These are phyloP conservation scores for Rhodophaea formosa DNA, from an alignment of 2,888 invertebrate genomes.

Conservation along the genomic window DNA sequence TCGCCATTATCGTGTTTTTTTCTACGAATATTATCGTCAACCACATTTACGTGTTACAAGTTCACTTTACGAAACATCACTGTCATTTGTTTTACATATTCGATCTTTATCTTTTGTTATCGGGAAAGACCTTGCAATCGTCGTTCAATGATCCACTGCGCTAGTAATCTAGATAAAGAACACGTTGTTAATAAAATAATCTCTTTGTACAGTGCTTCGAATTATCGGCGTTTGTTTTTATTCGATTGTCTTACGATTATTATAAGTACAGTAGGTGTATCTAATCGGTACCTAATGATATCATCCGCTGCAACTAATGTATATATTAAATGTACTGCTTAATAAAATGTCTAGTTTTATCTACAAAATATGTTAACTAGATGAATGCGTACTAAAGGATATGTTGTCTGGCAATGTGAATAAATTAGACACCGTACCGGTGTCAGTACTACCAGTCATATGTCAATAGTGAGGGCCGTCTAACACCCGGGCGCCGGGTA, in stretches of 20 bases:
- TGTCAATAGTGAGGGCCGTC: too few relatives aligned
- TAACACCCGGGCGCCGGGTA: too few relatives aligned
- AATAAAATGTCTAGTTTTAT: too few relatives aligned
- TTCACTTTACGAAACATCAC: slow-evolving; percentile 49
- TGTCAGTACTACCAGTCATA: too few relatives aligned
- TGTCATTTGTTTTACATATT: slow-evolving; percentile 46
- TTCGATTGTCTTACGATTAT: background rate
- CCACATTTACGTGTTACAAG: slow-evolving; percentile 30
- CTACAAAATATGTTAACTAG: too few relatives aligned
- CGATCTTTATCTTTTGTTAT: slow-evolving; percentile 52
- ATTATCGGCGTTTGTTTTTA: background rate
- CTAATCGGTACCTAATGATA: background rate
- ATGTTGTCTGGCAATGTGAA: too few relatives aligned
- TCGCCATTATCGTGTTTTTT: background rate
- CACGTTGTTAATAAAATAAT: slow-evolving; percentile 25
- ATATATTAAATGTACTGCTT: background rate
- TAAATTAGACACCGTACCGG: too few relatives aligned
- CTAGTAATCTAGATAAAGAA: slow-evolving; percentile 51
- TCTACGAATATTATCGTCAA: background rate
- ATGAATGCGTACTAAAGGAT: too few relatives aligned
- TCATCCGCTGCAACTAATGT: background rate
- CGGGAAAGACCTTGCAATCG: slow-evolving; percentile 55
- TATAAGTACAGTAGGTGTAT: background rate
- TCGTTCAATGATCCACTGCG: slow-evolving; percentile 42
- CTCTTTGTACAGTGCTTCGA: slow-evolving; percentile 3